A percentile compares a stretch with the other conserved stretches of the same genome.
Evolutionary conservation across 1,140 invertebrate species (phyloP).

Genomic region (Teleopsis dalmanni): DNA sequence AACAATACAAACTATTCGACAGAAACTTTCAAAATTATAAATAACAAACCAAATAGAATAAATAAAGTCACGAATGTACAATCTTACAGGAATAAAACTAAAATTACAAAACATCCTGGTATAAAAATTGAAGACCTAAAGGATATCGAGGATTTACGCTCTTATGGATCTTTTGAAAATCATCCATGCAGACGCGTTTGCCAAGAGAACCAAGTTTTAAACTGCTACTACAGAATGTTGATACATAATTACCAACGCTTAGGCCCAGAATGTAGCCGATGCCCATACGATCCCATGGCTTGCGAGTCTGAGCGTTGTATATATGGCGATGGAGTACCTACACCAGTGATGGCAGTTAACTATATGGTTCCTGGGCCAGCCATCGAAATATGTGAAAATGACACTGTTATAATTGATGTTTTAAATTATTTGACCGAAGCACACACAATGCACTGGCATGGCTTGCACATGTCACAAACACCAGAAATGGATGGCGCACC

Average conservation of each 20-base stretch:
- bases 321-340: slow-evolving; percentile 59
- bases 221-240: slow-evolving; percentile 34
- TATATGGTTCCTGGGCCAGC: slow-evolving; percentile 72
- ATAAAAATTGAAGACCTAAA: too few relatives aligned
- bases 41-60: too few relatives aligned
- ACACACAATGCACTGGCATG: slow-evolving; percentile 75
- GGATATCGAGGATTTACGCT: too few relatives aligned
- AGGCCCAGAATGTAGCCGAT: slow-evolving; percentile 53
- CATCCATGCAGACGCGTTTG: slow-evolving; percentile 36
- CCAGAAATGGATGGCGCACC: slow-evolving; percentile 82
- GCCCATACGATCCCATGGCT: slow-evolving; percentile 51
- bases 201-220: slow-evolving; percentile 26
- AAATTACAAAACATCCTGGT: too few relatives aligned
- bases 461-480: slow-evolving; percentile 66
- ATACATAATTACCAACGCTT: slow-evolving; percentile 32
- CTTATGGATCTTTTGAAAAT: too few relatives aligned
- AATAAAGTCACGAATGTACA: too few relatives aligned
- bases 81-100: too few relatives aligned
- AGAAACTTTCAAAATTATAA: too few relatives aligned
- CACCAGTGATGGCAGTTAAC: slow-evolving; percentile 69
- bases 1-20: too few relatives aligned
- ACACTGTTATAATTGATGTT: slow-evolving; percentile 76
- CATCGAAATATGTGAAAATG: slow-evolving; percentile 80
- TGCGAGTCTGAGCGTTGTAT: slow-evolving; percentile 58
- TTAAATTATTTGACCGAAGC: slow-evolving; percentile 68